Percentiles rank a stretch among this genome's conserved stretches.
These are phyloP conservation scores for Drosophila tani DNA, from an alignment of 1,140 invertebrate species.

Conservation along the genomic window DNA sequence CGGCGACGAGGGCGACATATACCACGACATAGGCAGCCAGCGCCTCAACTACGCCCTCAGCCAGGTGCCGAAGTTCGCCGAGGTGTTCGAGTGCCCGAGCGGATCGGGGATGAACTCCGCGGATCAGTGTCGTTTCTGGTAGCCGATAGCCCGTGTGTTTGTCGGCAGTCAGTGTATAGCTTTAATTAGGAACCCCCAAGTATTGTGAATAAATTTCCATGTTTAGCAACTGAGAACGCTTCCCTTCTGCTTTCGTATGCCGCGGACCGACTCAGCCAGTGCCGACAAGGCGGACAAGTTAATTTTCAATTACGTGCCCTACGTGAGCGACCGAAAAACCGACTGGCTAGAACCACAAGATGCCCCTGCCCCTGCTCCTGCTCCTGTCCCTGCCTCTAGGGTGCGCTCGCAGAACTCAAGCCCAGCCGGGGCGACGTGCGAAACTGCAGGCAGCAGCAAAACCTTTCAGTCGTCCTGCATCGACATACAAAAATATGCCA, in stretches of 20 bases:
- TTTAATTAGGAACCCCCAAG: slow-evolving; percentile 69
- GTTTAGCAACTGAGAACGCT: slow-evolving; percentile 29
- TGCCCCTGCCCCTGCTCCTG: background rate
- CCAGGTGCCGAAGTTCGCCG: slow-evolving; percentile 92
- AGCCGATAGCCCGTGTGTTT: slow-evolving; percentile 40
- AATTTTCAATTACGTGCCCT: slow-evolving; percentile 76
- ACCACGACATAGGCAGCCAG: slow-evolving; percentile 93
- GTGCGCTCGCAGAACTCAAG: background rate
- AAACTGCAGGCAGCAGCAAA: slow-evolving; percentile 54
- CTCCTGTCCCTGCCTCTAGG: background rate
- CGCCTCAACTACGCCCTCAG: slow-evolving; percentile 92
- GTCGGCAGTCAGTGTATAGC: slow-evolving; percentile 39
- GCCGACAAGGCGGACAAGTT: slow-evolving; percentile 60
- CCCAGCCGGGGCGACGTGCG: background rate
- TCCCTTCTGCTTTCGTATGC: slow-evolving; percentile 54
- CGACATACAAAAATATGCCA: slow-evolving; percentile 42
- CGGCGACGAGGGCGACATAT: slow-evolving; percentile 85
- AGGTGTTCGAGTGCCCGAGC: slow-evolving; percentile 89
- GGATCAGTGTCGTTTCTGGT: slow-evolving; percentile 94
- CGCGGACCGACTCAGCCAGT: slow-evolving; percentile 13
- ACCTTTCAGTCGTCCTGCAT: slow-evolving; percentile 57
- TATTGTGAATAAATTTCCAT: slow-evolving; percentile 72
- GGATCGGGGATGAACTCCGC: slow-evolving; percentile 92
- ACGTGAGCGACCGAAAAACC: slow-evolving; percentile 41
- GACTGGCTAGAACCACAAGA: background rate